Evolutionary conservation across 2,113 vertebrate species (phyloP).

Genomic region (Polypterus senegalus): DNA sequence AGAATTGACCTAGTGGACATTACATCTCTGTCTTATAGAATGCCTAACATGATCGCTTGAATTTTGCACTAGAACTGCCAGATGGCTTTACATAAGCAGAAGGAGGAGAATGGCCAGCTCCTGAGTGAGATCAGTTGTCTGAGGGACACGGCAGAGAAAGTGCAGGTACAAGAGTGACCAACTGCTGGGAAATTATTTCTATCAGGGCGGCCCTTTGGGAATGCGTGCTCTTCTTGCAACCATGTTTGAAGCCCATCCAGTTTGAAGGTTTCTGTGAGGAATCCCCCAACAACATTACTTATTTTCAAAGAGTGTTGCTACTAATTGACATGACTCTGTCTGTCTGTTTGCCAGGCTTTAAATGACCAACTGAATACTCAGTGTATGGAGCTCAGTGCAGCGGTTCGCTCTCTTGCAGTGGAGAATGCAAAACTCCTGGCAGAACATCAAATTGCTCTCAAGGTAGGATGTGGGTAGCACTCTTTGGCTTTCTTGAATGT

Average conservation of each 20-base stretch:
- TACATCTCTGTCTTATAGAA: slow-evolving; percentile 13
- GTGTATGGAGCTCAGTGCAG: slow-evolving; percentile 39
- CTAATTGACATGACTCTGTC: too few species aligned
- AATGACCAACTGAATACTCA: slow-evolving; percentile 41
- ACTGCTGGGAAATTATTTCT: too few species aligned
- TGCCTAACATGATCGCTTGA: too few species aligned
- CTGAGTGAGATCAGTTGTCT: slow-evolving; percentile 32
- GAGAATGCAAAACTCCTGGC: slow-evolving; percentile 40
- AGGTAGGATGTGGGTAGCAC: slow-evolving; percentile 26
- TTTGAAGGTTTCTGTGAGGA: too few species aligned
- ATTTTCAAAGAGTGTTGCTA: too few species aligned
- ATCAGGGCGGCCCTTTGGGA: too few species aligned
- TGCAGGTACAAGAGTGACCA: slow-evolving; percentile 31
- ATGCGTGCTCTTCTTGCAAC: too few species aligned
- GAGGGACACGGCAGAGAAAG: slow-evolving; percentile 36
- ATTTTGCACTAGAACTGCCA: slow-evolving; percentile 27
- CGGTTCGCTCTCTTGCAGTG: slow-evolving; percentile 29
- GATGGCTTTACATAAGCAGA: slow-evolving; percentile 34
- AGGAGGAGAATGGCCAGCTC: slow-evolving; percentile 39
- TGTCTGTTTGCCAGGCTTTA: slow-evolving; percentile 28
- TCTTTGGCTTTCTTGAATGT: neutral
- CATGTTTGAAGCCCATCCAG: too few species aligned
- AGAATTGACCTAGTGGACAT: too few species aligned
- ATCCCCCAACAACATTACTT: too few species aligned
- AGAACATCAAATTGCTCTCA: slow-evolving; percentile 33